phyloP scores from a whole-genome alignment of 2,888 invertebrate genomes.

The Lypha dubia region DNA sequence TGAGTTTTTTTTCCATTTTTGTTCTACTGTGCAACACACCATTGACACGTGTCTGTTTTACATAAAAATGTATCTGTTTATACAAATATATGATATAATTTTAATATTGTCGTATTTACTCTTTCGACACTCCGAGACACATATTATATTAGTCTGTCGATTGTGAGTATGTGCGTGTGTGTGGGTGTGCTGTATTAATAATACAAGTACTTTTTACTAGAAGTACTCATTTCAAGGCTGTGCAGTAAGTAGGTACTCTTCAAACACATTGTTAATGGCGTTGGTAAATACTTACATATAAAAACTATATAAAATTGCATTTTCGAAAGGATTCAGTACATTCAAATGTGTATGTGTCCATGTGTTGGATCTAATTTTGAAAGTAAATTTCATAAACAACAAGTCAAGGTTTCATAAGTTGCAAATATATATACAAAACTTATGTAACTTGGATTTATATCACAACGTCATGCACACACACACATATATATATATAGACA shows the following conservation, averaged over 20 bases:
- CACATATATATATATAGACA: too few relatives aligned
- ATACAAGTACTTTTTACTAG: conserved; percentile 13
- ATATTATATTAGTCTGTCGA: background rate
- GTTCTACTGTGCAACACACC: background rate
- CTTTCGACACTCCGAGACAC: conserved; percentile 17
- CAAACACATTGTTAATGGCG: conserved; percentile 17
- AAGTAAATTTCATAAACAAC: conserved; percentile 56
- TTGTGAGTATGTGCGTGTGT: background rate
- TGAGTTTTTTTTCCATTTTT: conserved; percentile 7
- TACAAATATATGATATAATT: conserved; percentile 15
- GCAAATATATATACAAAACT: conserved; percentile 49
- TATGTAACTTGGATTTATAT: conserved; percentile 10
- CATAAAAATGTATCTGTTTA: background rate
- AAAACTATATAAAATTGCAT: conserved; percentile 3
- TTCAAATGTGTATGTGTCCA: background rate
- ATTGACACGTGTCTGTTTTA: background rate
- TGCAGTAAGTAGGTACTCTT: conserved; percentile 40
- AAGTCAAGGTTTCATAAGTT: conserved; percentile 58
- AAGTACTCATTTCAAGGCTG: conserved; percentile 46
- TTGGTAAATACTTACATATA: conserved; percentile 12
- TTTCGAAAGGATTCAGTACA: background rate
- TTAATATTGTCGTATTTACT: conserved; percentile 19
- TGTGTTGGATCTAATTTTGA: conserved; percentile 13
- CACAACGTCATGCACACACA: background rate
- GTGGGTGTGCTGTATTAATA: background rate